Percentiles rank a stretch among this genome's conserved stretches.
Evolutionary conservation across 2,888 invertebrate genomes (phyloP).

Genomic region (Tachina lurida): DNA sequence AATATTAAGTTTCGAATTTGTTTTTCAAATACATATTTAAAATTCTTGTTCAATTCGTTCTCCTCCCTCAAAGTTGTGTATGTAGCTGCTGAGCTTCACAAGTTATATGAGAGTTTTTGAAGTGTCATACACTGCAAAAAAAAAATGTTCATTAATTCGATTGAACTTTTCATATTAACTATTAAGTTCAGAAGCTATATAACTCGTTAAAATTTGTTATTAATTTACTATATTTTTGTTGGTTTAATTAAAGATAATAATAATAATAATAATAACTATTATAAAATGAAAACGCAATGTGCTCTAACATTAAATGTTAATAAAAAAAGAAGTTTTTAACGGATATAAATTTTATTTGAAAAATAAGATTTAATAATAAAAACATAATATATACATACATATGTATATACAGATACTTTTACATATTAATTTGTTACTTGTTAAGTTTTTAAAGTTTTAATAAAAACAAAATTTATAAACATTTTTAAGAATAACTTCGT

Average conservation of each 20-base stretch:
- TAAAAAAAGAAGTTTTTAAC: constrained; percentile 6
- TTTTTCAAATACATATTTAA: neutral
- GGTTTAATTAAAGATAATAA: constrained; percentile 35
- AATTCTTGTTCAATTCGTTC: neutral
- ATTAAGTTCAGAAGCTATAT: neutral
- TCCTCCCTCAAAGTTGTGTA: neutral
- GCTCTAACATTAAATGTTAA: constrained; percentile 68
- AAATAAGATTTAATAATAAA: constrained; percentile 20
- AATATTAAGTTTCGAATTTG: constrained; percentile 35
- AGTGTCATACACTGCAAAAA: neutral
- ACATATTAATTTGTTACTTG: constrained; percentile 73
- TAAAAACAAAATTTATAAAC: constrained; percentile 6
- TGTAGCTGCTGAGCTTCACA: neutral
- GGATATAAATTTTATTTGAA: constrained; percentile 13
- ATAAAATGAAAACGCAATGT: constrained; percentile 47
- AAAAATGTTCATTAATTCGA: neutral
- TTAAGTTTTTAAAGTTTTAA: constrained; percentile 72
- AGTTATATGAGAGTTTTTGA: neutral
- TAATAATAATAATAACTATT: constrained; percentile 23
- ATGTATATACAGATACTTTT: constrained; percentile 66
- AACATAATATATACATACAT: constrained; percentile 22
- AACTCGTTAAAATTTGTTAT: constrained; percentile 28
- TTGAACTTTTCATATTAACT: neutral
- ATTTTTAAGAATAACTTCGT: constrained; percentile 1
- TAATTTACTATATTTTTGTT: constrained; percentile 24